These are phyloP conservation scores for Apamea monoglypha DNA, from an alignment of 2,888 invertebrate genomes.

Conservation along the genomic window DNA sequence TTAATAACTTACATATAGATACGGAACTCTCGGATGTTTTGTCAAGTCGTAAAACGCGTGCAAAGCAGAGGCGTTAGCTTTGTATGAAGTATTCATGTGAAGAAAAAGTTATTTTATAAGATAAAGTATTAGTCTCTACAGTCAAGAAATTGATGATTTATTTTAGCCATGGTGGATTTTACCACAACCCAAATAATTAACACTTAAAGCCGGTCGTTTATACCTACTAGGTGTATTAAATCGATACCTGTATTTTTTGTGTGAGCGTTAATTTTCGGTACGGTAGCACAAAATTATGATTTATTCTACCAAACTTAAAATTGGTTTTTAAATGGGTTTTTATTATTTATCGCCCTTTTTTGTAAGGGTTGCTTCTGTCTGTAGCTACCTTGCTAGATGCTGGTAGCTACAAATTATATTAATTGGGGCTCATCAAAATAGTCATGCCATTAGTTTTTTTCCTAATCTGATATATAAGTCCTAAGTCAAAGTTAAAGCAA, in stretches of 20 bases:
- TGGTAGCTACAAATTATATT: constrained; percentile 10
- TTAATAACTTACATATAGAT: too few species aligned
- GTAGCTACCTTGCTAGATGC: neutral
- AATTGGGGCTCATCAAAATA: constrained; percentile 1
- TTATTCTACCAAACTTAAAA: constrained; percentile 38
- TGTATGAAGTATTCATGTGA: too few species aligned
- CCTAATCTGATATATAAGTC: too few species aligned
- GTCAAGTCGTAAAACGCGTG: too few species aligned
- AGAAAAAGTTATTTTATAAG: too few species aligned
- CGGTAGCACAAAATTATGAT: constrained; percentile 51
- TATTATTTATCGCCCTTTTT: constrained; percentile 43
- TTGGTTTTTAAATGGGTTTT: constrained; percentile 33
- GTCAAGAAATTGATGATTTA: neutral
- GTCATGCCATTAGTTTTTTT: neutral
- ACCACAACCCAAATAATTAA: neutral
- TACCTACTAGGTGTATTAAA: constrained; percentile 19
- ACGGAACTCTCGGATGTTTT: too few species aligned
- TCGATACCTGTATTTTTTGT: constrained; percentile 45
- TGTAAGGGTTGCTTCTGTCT: constrained; percentile 26
- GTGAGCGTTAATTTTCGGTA: constrained; percentile 16
- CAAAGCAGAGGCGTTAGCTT: too few species aligned
- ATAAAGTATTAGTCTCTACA: neutral
- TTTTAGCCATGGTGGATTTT: neutral
- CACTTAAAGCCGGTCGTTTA: neutral
- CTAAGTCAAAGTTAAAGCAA: too few species aligned